Base-by-base conservation (phyloP, 1,140 invertebrate genomes). In the Pectinophora gossypiella region DNA sequence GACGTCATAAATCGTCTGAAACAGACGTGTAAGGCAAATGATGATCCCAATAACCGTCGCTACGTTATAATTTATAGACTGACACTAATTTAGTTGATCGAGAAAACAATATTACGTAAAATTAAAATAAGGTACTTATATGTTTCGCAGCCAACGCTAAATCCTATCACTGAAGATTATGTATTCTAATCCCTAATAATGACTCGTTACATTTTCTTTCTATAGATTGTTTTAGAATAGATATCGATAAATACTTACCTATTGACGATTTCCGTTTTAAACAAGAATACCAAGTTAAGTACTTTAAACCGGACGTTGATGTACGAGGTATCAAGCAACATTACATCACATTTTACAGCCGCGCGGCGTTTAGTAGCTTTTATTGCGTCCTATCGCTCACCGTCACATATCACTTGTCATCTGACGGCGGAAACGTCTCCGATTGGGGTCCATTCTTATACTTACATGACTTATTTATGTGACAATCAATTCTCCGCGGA, bases 401-500 rank as follows among this genome's bases (percentile, higher is more conserved):
- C 15, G 36, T 40, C 36, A 40, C 36, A 40, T 40, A 40, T 40
- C 36, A 40, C 5, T 40, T 40, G 36, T 16, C 36, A 18, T 40
- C 36, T 15, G 1, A 15, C 16, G 36, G 16, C 36, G 36, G 36
- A 40, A 40, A 40, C 36, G 27, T 32, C 36, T 40, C 36, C 36
- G 36, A 40, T 18, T 6, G 36, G 16, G 36, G 16, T 15, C 16
- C 36, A 40, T 40, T 40, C 36, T 40, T 18, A 15, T 2, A 9
- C 36, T 16, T 15, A 15, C 13, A 40, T 40, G 36, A 15, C 36
- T 40, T 40, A 40, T 40, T 40, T 40, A 40, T 53, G 32, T 44
- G 48, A 47, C 35, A 46, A 50, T 51, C 55, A 57, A 53, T 40
- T 40, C 36, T 40, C n/a, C 12, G 12, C 36, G n/a, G 36, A 40